Conservation (phyloP, 1,140 invertebrate genomes). For the Zaprionus vittiger region DNA sequence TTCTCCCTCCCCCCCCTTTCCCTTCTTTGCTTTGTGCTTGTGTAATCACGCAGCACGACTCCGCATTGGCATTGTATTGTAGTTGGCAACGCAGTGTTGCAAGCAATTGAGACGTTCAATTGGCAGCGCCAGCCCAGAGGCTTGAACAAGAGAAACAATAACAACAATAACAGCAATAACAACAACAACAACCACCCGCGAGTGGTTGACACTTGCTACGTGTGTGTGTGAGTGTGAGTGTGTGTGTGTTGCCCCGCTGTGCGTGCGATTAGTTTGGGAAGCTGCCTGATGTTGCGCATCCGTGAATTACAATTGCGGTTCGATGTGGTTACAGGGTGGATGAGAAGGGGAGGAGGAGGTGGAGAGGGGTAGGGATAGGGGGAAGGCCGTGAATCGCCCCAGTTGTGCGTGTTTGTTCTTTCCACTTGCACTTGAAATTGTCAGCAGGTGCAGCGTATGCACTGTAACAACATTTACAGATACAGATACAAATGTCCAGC, state of each 20-base stretch:
- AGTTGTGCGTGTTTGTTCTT: constrained; percentile 76
- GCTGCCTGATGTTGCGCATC: constrained; percentile 71
- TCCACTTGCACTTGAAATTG: constrained; percentile 82
- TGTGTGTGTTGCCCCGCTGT: constrained; percentile 52
- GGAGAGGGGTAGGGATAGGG: neutral
- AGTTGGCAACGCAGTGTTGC: constrained; percentile 40
- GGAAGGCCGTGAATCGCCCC: constrained; percentile 50
- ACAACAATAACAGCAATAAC: constrained; percentile 23
- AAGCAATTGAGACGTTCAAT: constrained; percentile 79
- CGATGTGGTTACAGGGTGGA: constrained; percentile 37
- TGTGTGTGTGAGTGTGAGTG: neutral
- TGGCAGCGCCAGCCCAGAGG: constrained; percentile 46
- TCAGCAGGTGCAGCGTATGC: constrained; percentile 82
- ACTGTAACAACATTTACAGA: constrained; percentile 68
- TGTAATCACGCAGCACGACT: constrained; percentile 70
- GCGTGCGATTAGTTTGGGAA: constrained; percentile 79
- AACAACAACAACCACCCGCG: constrained; percentile 37
- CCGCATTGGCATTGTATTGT: constrained; percentile 25
- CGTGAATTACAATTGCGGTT: constrained; percentile 83
- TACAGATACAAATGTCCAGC: constrained; percentile 37
- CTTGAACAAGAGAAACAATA: constrained; percentile 41
- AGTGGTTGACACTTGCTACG: constrained; percentile 40
- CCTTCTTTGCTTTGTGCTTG: constrained; percentile 47
- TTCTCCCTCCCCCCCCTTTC: constrained; percentile 25
- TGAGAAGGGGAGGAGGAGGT: constrained; percentile 4